Percentiles rank a stretch among this genome's conserved stretches.
These are phyloP conservation scores for Stenodera caucasica DNA, from an alignment of 2,888 invertebrate genomes.

Conservation along the genomic window DNA sequence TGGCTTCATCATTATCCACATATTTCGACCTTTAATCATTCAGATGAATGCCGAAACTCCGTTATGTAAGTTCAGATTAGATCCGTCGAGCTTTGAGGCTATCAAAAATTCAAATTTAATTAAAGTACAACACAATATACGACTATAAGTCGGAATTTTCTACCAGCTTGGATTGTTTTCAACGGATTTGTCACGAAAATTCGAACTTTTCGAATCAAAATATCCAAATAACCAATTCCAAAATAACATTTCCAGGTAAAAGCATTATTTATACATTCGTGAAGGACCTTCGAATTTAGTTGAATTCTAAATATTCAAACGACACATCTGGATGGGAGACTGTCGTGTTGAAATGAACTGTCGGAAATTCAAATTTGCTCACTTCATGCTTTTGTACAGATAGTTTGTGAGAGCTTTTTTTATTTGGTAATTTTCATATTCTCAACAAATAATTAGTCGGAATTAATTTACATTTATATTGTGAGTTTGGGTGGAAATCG, in stretches of 20 bases:
- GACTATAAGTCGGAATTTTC: no score
- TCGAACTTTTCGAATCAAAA: no score
- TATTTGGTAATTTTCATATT: background rate
- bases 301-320: constrained; percentile 28
- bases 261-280: constrained; percentile 31
- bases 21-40: no score
- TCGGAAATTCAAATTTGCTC: background rate
- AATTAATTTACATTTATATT: constrained; percentile 12
- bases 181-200: no score
- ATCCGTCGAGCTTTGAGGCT: no score
- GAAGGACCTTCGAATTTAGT: constrained; percentile 13
- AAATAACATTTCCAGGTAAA: constrained; percentile 14
- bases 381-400: constrained; percentile 4
- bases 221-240: no score
- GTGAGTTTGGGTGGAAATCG: background rate
- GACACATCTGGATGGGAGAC: background rate
- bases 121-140: no score
- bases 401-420: background rate
- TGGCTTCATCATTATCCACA: no score
- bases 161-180: no score
- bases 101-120: no score
- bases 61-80: no score
- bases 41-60: no score
- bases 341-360: constrained; percentile 10
- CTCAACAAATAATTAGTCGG: background rate